phyloP scores from a whole-genome alignment of 2,888 invertebrate genomes.

The Hirtodrosophila alboralis region DNA sequence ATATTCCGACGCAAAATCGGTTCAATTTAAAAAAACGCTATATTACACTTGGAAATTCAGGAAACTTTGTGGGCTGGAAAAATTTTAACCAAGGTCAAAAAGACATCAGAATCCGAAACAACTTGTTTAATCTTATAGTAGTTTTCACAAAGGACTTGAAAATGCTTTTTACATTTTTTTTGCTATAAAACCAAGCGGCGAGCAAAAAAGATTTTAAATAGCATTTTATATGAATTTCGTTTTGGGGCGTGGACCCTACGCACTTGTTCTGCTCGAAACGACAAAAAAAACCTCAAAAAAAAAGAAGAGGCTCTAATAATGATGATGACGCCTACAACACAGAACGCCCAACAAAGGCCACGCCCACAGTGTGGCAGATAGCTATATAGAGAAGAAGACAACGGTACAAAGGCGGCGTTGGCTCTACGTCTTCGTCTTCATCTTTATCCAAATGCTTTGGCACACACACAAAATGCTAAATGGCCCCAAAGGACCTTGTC shows the following conservation, averaged over 20 bases:
- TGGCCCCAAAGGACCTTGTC: constrained; percentile 70
- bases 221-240: constrained; percentile 20
- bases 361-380: constrained; percentile 21
- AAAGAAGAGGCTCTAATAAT: constrained; percentile 50
- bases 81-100: no score
- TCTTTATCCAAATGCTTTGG: constrained; percentile 28
- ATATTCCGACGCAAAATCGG: no score
- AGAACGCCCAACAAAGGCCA: constrained; percentile 22
- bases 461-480: constrained; percentile 73
- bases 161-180: no score
- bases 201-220: constrained; percentile 27
- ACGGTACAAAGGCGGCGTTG: constrained; percentile 2
- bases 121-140: no score
- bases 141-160: no score
- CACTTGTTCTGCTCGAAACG: constrained; percentile 47
- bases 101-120: no score
- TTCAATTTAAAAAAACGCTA: no score
- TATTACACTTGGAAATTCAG: no score
- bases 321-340: constrained; percentile 72
- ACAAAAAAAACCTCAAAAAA: constrained; percentile 10
- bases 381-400: neutral
- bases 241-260: constrained; percentile 30
- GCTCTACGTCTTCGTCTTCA: constrained; percentile 27
- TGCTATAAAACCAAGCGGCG: neutral
- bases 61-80: no score